Conservation (phyloP, 1,140 invertebrate species). For the Tigriopus japonicus region DNA sequence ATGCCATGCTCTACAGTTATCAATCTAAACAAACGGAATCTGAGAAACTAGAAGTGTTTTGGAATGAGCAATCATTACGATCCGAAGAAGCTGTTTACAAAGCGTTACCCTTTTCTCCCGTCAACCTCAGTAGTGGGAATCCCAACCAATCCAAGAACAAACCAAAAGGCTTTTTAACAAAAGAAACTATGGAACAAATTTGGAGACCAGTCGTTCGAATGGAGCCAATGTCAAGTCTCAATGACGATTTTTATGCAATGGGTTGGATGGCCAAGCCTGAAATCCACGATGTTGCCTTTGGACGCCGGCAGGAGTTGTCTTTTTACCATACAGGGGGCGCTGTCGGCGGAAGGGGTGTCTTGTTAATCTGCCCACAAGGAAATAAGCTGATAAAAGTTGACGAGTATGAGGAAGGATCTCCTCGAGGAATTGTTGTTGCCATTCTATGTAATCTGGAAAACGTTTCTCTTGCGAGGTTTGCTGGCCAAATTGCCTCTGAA, state of each 20-base stretch:
- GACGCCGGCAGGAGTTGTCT: conserved; percentile 20
- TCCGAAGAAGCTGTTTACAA: not conserved
- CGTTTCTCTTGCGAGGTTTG: conserved; percentile 26
- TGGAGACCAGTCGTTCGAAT: conserved; percentile 24
- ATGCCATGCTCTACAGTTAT: conserved; percentile 37
- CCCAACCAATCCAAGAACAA: conserved; percentile 1
- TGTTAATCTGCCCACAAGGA: conserved; percentile 31
- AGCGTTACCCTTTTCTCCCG: not conserved
- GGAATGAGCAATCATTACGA: too few species aligned
- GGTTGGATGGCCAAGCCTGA: conserved; percentile 26
- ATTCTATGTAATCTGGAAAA: conserved; percentile 34
- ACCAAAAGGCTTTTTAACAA: conserved; percentile 25
- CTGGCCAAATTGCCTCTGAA: conserved; percentile 27
- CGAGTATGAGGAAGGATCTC: conserved; percentile 8
- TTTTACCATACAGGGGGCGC: conserved; percentile 34
- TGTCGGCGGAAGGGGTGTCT: conserved; percentile 36
- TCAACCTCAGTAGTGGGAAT: not conserved
- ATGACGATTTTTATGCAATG: conserved; percentile 23
- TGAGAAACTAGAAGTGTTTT: too few species aligned
- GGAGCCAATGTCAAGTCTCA: conserved; percentile 13
- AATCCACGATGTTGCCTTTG: conserved; percentile 22
- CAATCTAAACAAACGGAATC: too few species aligned
- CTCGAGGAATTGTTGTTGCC: conserved; percentile 33
- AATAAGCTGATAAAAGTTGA: conserved; percentile 1
- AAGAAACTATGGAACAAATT: conserved; percentile 27